Conservation (phyloP, 2,888 invertebrate genomes). For the Coecobrya sp. region DNA sequence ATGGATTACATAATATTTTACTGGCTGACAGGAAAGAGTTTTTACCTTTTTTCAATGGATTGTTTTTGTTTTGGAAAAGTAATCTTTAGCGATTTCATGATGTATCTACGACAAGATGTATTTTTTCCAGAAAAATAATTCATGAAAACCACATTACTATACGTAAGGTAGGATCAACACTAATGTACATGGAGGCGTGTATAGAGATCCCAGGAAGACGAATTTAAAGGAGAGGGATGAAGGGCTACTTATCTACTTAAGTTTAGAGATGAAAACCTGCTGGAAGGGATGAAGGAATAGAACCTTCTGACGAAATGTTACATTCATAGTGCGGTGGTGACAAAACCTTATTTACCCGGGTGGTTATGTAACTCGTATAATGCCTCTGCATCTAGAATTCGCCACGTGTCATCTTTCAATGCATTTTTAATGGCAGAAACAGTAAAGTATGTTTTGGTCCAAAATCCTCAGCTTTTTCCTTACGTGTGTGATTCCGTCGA, state of each 20-base stretch:
- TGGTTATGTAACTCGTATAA: too few species aligned
- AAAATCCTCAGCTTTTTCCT: slow-evolving; percentile 18
- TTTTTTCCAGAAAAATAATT: neutral
- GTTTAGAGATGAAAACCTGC: slow-evolving; percentile 16
- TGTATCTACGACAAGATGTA: too few species aligned
- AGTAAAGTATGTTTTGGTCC: too few species aligned
- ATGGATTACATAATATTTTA: slow-evolving; percentile 44
- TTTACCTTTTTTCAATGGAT: slow-evolving; percentile 10
- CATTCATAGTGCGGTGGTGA: too few species aligned
- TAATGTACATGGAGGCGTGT: slow-evolving; percentile 43
- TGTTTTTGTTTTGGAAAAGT: slow-evolving; percentile 31
- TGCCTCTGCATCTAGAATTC: slow-evolving; percentile 71
- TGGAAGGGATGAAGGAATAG: slow-evolving; percentile 66
- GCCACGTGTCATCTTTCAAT: slow-evolving; percentile 85
- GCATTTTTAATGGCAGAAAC: slow-evolving; percentile 83
- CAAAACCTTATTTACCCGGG: neutral
- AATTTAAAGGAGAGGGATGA: slow-evolving; percentile 63
- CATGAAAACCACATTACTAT: slow-evolving; percentile 5
- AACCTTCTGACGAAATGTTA: too few species aligned
- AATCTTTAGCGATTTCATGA: slow-evolving; percentile 11
- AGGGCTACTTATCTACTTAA: slow-evolving; percentile 73
- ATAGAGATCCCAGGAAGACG: slow-evolving; percentile 5
- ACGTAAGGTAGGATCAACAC: slow-evolving; percentile 22
- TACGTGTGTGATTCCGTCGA: neutral
- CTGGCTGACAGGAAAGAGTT: slow-evolving; percentile 25